A percentile compares a stretch with the other conserved stretches of the same genome.
Conservation (phyloP, 2,888 invertebrate species). For the Periphyllus acericola region DNA sequence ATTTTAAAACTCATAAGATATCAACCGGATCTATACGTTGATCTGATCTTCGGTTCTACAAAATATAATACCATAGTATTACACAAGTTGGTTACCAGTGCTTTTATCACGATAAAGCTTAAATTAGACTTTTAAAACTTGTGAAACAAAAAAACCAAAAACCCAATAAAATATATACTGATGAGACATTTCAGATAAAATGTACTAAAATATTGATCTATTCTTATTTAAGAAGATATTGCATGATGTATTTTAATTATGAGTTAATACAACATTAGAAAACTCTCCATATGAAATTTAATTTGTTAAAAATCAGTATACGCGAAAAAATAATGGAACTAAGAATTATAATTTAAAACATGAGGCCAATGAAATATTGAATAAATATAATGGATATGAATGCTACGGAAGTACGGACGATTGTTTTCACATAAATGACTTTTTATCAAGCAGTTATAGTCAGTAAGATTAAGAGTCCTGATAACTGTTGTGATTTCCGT, state of each 20-base stretch:
- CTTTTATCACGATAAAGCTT: not conserved
- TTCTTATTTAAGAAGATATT: no score
- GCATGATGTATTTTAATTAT: not conserved
- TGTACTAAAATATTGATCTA: no score
- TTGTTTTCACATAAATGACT: not conserved
- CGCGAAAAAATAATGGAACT: not conserved
- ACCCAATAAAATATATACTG: no score
- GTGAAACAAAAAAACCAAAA: not conserved
- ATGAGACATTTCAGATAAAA: no score
- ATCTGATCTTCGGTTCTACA: not conserved
- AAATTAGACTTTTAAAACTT: not conserved
- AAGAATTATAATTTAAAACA: not conserved
- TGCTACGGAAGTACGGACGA: not conserved
- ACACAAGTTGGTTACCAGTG: not conserved
- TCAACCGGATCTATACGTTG: not conserved
- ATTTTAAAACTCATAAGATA: not conserved
- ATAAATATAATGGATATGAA: no score
- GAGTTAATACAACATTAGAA: not conserved
- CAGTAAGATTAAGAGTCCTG: not conserved
- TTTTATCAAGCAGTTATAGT: not conserved
- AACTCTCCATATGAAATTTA: not conserved
- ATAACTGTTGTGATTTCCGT: not conserved
- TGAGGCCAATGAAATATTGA: no score
- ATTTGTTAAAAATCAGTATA: not conserved
- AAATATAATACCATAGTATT: not conserved